Base-by-base conservation (phyloP, 2,888 invertebrate species). In the Torymus texanus region DNA sequence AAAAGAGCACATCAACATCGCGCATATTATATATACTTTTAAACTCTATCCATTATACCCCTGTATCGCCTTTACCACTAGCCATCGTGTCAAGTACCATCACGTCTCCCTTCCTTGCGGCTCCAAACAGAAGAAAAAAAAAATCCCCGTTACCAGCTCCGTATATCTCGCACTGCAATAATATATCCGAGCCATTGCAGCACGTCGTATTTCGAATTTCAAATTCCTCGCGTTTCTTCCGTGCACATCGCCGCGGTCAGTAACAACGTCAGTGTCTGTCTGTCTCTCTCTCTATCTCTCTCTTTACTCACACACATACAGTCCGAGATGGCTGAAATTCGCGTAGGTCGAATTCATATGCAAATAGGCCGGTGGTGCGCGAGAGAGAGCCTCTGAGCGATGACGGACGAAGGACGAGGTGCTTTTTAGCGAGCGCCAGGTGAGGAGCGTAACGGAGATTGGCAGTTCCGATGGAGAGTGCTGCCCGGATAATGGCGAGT, bases 321-420 rank as follows among this genome's bases (percentile, higher is more conserved):
- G 29, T 5, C 12, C 58, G 71, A 51, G 59, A 61, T 62, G 58
- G 63, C 5, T 61, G 58, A 78, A 72, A 75, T 80, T 68, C 63
- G 65, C 56, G 66, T 21, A 8, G 16, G 18, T 53, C 83, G 83
- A 83, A 88, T 88, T 88, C 88, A 86, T 86, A 87, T 87, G 88
- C 86, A 88, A 88, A 88, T 86, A 75, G 80, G 74, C 66, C 58
- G 81, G 14, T 41, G 41, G 8, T 8, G 8, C 29, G 29, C 3
- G 29, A 2, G 13, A 10, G 21, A 24, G 72, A 63, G 61, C 55
- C 74, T 63, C 59, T 73, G 80, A 67, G 79, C 75, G 75, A 77
- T 77, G 82, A 80, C 74, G 78, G 75, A 61, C 56, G 66, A 56
- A 76, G 77, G 68, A 78, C 74, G 80, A 84, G 84, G 80, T 29